These are phyloP conservation scores for Eupithecia insigniata DNA, from an alignment of 2,888 invertebrate genomes.

Conservation along the genomic window DNA sequence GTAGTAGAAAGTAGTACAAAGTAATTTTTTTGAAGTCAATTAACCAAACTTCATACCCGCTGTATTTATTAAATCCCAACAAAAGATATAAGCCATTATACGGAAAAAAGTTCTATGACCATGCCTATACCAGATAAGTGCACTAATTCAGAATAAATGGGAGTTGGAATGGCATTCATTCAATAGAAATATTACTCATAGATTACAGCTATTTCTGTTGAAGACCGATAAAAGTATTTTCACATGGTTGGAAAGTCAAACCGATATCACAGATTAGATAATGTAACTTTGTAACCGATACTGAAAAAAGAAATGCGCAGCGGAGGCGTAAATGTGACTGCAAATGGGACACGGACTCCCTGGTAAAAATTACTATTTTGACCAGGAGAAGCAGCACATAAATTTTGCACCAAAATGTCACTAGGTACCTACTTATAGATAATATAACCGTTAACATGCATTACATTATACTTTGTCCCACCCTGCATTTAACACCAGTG, in stretches of 20 bases:
- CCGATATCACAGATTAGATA: too few species aligned
- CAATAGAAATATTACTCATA: constrained; percentile 34
- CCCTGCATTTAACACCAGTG: too few species aligned
- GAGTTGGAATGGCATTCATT: constrained; percentile 30
- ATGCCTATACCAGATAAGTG: constrained; percentile 10
- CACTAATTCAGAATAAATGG: constrained; percentile 26
- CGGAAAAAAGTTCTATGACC: constrained; percentile 1
- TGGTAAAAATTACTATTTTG: not conserved
- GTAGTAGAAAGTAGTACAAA: too few species aligned
- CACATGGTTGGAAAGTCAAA: not conserved
- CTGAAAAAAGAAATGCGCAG: not conserved
- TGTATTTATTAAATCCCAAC: not conserved
- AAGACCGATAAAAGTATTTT: constrained; percentile 24
- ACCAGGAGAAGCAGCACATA: too few species aligned
- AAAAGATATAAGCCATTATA: not conserved
- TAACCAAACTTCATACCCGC: not conserved
- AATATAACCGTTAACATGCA: too few species aligned
- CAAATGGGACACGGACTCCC: not conserved
- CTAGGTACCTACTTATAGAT: not conserved
- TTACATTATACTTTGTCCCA: too few species aligned
- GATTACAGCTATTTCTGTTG: constrained; percentile 37
- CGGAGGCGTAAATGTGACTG: not conserved
- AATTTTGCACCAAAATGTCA: not conserved
- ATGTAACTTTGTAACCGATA: too few species aligned
- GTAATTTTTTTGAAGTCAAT: not conserved